Percentiles rank a stretch among this genome's conserved stretches.
These are phyloP conservation scores for Haliaeetus leucogaster DNA, from an alignment of 2,113 vertebrate species.

Conservation along the genomic window DNA sequence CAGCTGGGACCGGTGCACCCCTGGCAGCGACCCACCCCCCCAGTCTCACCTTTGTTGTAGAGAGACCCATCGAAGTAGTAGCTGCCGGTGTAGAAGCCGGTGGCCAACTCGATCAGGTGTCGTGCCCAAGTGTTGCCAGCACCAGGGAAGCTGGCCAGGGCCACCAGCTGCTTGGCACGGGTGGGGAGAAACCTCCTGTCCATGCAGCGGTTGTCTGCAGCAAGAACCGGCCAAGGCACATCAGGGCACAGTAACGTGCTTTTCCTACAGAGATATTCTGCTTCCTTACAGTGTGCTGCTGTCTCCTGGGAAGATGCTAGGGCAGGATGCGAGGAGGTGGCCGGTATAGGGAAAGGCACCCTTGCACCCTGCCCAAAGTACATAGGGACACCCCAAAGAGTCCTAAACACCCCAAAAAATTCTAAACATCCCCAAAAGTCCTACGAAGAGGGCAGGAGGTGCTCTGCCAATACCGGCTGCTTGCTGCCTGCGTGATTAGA, in stretches of 20 bases:
- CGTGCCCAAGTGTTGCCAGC: constrained; percentile 97
- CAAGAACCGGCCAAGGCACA: fast-evolving
- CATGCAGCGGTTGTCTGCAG: constrained; percentile 95
- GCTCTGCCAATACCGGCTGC: not conserved
- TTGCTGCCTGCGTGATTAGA: not conserved
- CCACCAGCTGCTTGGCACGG: constrained; percentile 85
- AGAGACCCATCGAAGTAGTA: constrained; percentile 98
- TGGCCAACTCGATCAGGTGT: constrained; percentile 94
- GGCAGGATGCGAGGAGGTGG: not conserved
- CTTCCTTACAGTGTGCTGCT: not conserved
- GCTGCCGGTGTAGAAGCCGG: constrained; percentile 95
- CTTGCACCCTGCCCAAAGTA: not conserved
- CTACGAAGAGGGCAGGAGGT: not conserved
- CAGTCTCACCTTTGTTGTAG: constrained; percentile 91
- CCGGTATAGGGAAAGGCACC: not conserved
- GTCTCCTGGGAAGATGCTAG: not conserved
- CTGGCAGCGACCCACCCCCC: fast-evolving
- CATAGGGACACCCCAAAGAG: not conserved
- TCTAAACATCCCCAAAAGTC: fast-evolving
- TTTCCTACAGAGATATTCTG: fast-evolving
- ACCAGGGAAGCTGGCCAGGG: constrained; percentile 93
- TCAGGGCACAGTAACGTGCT: fast-evolving
- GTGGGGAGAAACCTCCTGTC: constrained; percentile 88
- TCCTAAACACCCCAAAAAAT: fast-evolving
- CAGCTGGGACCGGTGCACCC: not conserved